phyloP scores from a whole-genome alignment of 1,140 invertebrate genomes.

The Dinoponera quadriceps region DNA sequence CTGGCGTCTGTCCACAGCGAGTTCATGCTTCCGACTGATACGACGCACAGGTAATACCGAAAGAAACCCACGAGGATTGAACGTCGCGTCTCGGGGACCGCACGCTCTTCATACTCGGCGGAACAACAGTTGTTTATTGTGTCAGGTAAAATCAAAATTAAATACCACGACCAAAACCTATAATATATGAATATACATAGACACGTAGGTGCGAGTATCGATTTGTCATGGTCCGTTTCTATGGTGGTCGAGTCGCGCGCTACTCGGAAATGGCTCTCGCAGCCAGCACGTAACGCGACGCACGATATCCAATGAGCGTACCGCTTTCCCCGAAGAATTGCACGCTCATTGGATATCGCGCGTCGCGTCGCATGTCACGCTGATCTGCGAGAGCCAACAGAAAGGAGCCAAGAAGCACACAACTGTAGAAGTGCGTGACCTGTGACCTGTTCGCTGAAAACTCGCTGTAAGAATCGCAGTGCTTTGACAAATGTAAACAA shows the following conservation, averaged over 20 bases:
- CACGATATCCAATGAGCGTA: too few relatives aligned
- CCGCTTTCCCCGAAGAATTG: too few relatives aligned
- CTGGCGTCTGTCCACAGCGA: too few relatives aligned
- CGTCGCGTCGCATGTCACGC: too few relatives aligned
- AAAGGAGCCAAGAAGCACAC: too few relatives aligned
- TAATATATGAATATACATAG: conserved; percentile 60
- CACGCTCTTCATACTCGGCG: conserved; percentile 9
- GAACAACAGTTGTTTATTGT: conserved; percentile 63
- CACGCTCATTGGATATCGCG: too few relatives aligned
- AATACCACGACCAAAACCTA: conserved; percentile 59
- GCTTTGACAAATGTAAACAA: background rate
- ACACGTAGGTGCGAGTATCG: conserved; percentile 60
- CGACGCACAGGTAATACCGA: background rate
- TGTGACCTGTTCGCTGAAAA: too few relatives aligned
- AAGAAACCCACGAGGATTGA: background rate
- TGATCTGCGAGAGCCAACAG: too few relatives aligned
- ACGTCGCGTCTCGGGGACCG: background rate
- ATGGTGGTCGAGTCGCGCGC: too few relatives aligned
- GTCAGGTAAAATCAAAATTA: conserved; percentile 65
- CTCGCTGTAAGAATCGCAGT: background rate
- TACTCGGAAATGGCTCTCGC: too few relatives aligned
- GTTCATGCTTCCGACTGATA: background rate
- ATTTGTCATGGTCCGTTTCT: conserved; percentile 49
- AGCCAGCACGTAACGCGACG: too few relatives aligned
- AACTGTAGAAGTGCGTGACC: too few relatives aligned